Base-by-base conservation (phyloP, 2,797 vertebrate species). In the Hyperoplus immaculatus region DNA sequence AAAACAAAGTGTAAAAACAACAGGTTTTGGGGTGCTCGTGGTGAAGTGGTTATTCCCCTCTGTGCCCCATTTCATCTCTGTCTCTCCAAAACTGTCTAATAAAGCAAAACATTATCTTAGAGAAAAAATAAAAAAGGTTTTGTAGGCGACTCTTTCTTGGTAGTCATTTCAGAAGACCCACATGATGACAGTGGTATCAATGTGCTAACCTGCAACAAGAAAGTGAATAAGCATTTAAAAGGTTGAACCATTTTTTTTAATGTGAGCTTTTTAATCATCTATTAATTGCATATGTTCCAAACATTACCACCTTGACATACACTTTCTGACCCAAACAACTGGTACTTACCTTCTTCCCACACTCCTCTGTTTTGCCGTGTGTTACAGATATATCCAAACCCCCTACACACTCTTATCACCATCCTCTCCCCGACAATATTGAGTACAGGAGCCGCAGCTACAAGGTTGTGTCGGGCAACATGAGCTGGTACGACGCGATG, bases 401-500 rank as follows among this genome's bases (percentile, higher is more conserved):
- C 41, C 95, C 95, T 65, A 89, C 92, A n/a, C 94, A 95, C 74
- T 90, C 89, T 6, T 94, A 89, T 65, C 88, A 87, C 59, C 91
- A 89, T 29, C 93, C 95, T 39, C 81, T 96, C 63, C 95, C 95
- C 49, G 94, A 95, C 43, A 94, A 86, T 65, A 94, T 97, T 65
- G 95, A 97, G 78, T 99, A 97, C 75, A 96, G 95, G 92, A 96
- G 96, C 87, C 95, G 91, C 89, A 96, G 77, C 7, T 99, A 98
- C 87, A 96, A 88, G 83, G 90, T 98, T 68, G 91, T 98, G 85
- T 92, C 72, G 58, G 96, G 96, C 80, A 98, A 97, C 93, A 92
- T 99, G 92, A 98, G 96, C 8, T 99, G 98, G 98, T 96, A 97
- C 83, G 88, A 95, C 69, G 97, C 98, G 14, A 89, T 95, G 80